Percentiles rank a stretch among this genome's conserved stretches.
phyloP scores from a whole-genome alignment of 2,888 invertebrate species.

The Mythimna vitellina region DNA sequence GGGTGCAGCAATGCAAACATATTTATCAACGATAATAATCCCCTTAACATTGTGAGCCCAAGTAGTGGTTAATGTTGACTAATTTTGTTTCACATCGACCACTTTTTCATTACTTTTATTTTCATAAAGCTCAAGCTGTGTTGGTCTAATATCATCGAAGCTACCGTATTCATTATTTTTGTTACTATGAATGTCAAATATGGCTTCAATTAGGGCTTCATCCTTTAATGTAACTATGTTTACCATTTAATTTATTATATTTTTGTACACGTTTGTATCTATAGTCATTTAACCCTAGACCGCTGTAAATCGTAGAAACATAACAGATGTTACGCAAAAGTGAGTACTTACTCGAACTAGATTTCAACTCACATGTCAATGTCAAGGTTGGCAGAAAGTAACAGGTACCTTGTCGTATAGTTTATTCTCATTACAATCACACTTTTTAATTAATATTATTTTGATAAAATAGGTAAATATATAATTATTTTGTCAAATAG shows the following conservation, averaged over 20 bases:
- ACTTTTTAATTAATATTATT: background rate
- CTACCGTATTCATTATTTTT: background rate
- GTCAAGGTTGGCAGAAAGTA: conserved; percentile 57
- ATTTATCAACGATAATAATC: conserved; percentile 24
- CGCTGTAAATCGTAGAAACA: conserved; percentile 5
- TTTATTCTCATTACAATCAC: conserved; percentile 5
- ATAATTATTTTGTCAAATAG: too few species aligned
- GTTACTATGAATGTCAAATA: background rate
- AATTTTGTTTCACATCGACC: background rate
- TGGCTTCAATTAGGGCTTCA: background rate
- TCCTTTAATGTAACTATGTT: background rate
- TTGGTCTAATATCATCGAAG: background rate
- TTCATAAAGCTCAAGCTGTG: background rate
- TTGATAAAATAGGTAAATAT: background rate
- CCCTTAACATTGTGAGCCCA: background rate
- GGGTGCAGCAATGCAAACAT: conserved; percentile 15
- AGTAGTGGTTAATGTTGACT: background rate
- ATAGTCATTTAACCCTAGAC: background rate
- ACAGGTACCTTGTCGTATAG: conserved; percentile 8
- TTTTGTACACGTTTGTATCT: background rate
- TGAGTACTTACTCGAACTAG: conserved; percentile 20
- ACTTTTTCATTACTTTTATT: background rate
- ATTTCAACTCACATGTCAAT: conserved; percentile 52
- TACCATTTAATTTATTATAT: background rate
- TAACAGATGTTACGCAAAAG: conserved; percentile 30